Evolutionary conservation across 2,113 vertebrate species (phyloP), one percentile per base, ranked within the genome.

Genomic region (Sylvietta virens): DNA sequence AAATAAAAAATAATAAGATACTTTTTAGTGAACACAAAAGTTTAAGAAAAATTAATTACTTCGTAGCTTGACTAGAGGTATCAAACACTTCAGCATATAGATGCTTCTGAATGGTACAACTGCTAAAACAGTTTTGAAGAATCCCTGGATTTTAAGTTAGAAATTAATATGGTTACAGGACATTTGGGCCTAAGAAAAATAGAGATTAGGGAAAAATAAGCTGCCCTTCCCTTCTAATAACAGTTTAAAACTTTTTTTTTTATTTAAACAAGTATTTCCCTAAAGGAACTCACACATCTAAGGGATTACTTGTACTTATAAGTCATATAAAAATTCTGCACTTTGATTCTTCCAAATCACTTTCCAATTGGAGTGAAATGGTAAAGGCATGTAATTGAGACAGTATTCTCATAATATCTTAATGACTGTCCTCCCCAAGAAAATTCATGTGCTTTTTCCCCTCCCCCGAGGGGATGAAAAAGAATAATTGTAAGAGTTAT

Each of bases 361-460:
- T 82, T 89, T 47, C 35, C 96, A 84, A 86, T 3, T 78, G 45
- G 65, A 91, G 74, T 65, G 31, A 97, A 96, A 87, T 88, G 45
- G 53, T 81, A 94, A 77, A 95, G 23, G 81, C 91, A 86, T 44
- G 40, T 76, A 88, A 13, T 50, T 67, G 65, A 74, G 73, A 82
- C 23, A 77, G n/a, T 81, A 67, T 35, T 42, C 45, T 54, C 89
- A 27, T 39, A 82, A 73, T 27, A 69, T 84, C 51, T 89, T 77
- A 62, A 86, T 80, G 42, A 66, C 48, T 67, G 73, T 84, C 58
- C 72, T 89, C 31, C 62, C 60, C n/a, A 56, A 58, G 54, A 81
- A 81, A 96, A 88, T 71, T 56, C 40, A 64, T 48, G 40, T 89
- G 81, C 51, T 95, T 96, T 89, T 65, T 30, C 60, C 60, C 24